Percentiles rank a stretch among this genome's conserved stretches.
Evolutionary conservation across 2,113 vertebrate genomes (phyloP).

Genomic region (Lophura nycthemera): DNA sequence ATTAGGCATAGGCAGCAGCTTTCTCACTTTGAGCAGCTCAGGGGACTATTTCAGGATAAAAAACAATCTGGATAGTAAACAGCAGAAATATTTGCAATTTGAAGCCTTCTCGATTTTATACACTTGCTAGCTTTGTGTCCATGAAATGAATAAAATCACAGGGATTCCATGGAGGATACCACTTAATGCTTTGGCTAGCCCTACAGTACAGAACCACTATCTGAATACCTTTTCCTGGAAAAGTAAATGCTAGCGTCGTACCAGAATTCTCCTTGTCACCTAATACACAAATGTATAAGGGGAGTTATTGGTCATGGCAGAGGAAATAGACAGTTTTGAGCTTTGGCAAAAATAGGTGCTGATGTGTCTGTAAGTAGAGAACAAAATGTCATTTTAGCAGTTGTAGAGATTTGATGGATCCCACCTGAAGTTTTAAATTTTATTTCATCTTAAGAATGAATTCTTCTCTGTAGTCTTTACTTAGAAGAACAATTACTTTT

Average conservation of each 20-base stretch:
- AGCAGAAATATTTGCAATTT: not conserved
- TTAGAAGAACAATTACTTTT: conserved; percentile 3
- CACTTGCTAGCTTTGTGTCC: not conserved
- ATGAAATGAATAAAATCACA: not conserved
- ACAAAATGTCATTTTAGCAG: not conserved
- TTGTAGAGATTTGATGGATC: not conserved
- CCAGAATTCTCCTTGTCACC: not conserved
- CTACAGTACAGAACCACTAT: not conserved
- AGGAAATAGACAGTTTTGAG: conserved; percentile 7
- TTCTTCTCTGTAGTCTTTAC: not conserved
- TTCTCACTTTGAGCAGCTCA: not conserved
- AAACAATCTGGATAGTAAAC: not conserved
- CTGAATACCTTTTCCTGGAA: not conserved
- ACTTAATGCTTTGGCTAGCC: not conserved
- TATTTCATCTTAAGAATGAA: conserved; percentile 30
- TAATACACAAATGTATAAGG: not conserved
- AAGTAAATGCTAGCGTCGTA: not conserved
- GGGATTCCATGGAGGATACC: not conserved
- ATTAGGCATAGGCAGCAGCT: not conserved
- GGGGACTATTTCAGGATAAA: not conserved
- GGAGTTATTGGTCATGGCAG: not conserved
- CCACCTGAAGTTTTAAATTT: not conserved
- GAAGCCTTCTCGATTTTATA: not conserved
- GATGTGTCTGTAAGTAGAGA: not conserved
- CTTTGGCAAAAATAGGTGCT: not conserved